phyloP scores from a whole-genome alignment of 2,113 vertebrate genomes.

The Lepus timidus region DNA sequence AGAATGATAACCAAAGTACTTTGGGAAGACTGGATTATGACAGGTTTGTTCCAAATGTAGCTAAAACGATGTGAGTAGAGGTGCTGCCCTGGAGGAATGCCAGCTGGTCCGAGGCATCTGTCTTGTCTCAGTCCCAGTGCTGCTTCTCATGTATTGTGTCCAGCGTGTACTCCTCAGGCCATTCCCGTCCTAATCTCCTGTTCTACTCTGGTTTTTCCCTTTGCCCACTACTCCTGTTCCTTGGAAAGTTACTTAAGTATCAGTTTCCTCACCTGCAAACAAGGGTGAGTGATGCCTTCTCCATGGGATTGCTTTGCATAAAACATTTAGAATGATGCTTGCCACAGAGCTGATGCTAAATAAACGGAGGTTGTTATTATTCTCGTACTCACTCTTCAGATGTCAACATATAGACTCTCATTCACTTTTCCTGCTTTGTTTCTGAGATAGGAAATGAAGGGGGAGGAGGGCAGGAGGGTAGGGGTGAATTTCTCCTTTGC shows the following conservation, averaged over 20 bases:
- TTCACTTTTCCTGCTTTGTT: not conserved
- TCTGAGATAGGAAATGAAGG: not conserved
- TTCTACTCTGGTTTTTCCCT: not conserved
- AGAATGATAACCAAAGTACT: not conserved
- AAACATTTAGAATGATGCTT: not conserved
- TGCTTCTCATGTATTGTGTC: accelerated
- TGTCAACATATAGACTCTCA: not conserved
- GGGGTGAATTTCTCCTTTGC: not conserved
- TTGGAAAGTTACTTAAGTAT: not conserved
- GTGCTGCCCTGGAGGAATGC: not conserved
- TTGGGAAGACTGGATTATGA: not conserved
- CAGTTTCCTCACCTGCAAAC: not conserved
- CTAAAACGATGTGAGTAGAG: not conserved
- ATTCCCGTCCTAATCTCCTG: not conserved
- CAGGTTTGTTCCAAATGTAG: not conserved
- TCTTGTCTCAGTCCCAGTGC: too few relatives aligned
- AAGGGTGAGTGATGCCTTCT: not conserved
- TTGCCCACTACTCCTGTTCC: not conserved
- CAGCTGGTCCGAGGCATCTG: accelerated
- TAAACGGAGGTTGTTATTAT: not conserved
- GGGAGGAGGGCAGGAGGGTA: not conserved
- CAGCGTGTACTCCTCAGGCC: not conserved
- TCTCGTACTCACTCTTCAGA: not conserved
- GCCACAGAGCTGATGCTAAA: not conserved
- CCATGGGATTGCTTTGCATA: not conserved